Base-by-base conservation (phyloP, 1,140 invertebrate genomes). In the Anastatus disparis region DNA sequence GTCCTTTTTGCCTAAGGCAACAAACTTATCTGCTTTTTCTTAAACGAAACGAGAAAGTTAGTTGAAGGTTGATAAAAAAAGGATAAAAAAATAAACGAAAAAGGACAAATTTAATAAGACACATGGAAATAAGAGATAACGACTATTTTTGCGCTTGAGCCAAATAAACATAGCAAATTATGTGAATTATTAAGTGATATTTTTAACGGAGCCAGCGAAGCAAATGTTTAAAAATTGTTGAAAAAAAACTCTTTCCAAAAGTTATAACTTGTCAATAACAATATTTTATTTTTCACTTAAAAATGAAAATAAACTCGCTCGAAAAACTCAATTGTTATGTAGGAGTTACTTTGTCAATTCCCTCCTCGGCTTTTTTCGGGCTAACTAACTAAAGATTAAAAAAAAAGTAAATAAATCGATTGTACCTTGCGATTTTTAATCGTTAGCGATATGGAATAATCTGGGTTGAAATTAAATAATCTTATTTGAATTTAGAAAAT, bases 131-230 rank as follows among this genome's bases (percentile, higher is more conserved):
- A 55, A 69, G 26, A 61, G n/a, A 69, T 68, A 40, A 53, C 17
- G 55, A 71, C 69, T 71, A 71, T 71, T 71, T 71, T 71, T 71
- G 48, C n/a, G n/a, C 61, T 71, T 31, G 48, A 64, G 48, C 53
- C 61, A 71, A 71, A 71, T 71, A 64, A 62, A 20, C 50, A 62
- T 61, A 61, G 48, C 12, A 38, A 69, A 62, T 69, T 55, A 53
- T n/a, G 42, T 56, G 42, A 42, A 63, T 58, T 64, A 58, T 71
- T 65, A 58, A 20, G 6, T 46, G 48, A 64, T 71, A 71, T 64
- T 64, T 64, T 71, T 48, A 50, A 35, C 38, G 35, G 35, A 22
- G 9, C 3, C 35, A 61, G 22, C 44, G 22, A 48, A 17, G 17
- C 46, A 61, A 62, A 61, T 69, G 20, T 63, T 63, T 53, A 44